Evolutionary conservation across 2,797 vertebrate genomes (phyloP).

Genomic region (Eurystomus glaucurus): DNA sequence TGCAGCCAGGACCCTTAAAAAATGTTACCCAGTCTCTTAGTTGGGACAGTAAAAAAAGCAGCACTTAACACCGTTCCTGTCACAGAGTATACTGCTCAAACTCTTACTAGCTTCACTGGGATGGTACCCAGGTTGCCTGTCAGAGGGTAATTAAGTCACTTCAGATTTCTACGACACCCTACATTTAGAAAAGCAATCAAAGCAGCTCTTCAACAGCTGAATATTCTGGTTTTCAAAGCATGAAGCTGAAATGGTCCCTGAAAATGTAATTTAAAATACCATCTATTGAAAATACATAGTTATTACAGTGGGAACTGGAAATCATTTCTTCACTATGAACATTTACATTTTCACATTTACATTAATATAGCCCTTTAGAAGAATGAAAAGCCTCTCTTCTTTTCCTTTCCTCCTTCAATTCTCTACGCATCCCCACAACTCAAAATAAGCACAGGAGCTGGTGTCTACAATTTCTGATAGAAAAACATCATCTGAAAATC

Average conservation of each 20-base stretch:
- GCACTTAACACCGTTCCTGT: not conserved
- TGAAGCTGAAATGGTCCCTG: not conserved
- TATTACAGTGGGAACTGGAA: not conserved
- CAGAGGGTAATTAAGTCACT: not conserved
- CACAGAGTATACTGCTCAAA: not conserved
- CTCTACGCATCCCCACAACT: not conserved
- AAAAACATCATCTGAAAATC: not conserved
- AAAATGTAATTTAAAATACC: conserved; percentile 2
- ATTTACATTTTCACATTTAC: not conserved
- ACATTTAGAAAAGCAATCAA: not conserved
- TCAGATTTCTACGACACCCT: not conserved
- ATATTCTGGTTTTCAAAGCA: not conserved
- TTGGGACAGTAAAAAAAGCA: not conserved
- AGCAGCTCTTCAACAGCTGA: not conserved
- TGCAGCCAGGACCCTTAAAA: not conserved
- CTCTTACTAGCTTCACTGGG: not conserved
- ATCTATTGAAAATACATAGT: not conserved
- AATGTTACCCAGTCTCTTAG: not conserved
- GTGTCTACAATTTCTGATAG: not conserved
- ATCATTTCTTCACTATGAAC: not conserved
- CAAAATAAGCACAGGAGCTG: not conserved
- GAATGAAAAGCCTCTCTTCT: not conserved
- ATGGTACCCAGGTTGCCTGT: not conserved
- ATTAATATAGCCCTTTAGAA: not conserved
- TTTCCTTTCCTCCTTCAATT: not conserved